Percentiles rank a stretch among this genome's conserved stretches.
Evolutionary conservation across 2,888 invertebrate species (phyloP).

Genomic region (Melipona beecheii): DNA sequence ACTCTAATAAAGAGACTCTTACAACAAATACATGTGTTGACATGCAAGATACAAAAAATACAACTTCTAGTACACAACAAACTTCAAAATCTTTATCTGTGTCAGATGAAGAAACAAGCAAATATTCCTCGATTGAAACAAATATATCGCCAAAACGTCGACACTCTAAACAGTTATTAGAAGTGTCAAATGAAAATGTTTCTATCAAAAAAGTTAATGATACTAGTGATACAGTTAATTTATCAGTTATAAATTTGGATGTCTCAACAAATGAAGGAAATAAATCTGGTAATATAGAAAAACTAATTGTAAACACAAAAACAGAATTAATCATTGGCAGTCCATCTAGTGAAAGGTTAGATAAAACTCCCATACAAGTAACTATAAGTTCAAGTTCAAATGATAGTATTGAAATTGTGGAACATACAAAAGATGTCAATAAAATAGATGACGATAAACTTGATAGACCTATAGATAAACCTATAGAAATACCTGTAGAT

Average conservation of each 20-base stretch:
- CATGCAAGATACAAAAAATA: conserved; percentile 13
- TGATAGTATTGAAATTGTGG: neutral
- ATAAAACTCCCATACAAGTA: neutral
- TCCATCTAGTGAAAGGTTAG: neutral
- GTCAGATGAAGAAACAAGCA: conserved; percentile 24
- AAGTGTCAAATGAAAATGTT: conserved; percentile 7
- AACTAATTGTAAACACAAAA: conserved; percentile 1
- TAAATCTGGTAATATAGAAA: conserved; percentile 13
- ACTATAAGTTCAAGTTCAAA: conserved; percentile 9
- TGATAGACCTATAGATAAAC: neutral
- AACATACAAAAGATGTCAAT: conserved; percentile 28
- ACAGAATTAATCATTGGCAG: conserved; percentile 8
- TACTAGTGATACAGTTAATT: neutral
- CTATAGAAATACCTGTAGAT: neutral
- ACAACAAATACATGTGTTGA: conserved; percentile 18
- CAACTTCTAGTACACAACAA: conserved; percentile 12
- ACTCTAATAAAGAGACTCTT: conserved; percentile 58
- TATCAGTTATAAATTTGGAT: neutral
- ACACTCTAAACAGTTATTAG: conserved; percentile 34
- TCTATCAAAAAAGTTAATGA: neutral
- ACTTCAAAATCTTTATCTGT: conserved; percentile 26
- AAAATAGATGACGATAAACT: neutral
- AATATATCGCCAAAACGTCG: neutral
- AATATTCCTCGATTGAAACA: conserved; percentile 8
- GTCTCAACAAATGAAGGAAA: neutral